These are phyloP conservation scores for Planococcus citri DNA, from an alignment of 1,140 invertebrate species.

Conservation along the genomic window DNA sequence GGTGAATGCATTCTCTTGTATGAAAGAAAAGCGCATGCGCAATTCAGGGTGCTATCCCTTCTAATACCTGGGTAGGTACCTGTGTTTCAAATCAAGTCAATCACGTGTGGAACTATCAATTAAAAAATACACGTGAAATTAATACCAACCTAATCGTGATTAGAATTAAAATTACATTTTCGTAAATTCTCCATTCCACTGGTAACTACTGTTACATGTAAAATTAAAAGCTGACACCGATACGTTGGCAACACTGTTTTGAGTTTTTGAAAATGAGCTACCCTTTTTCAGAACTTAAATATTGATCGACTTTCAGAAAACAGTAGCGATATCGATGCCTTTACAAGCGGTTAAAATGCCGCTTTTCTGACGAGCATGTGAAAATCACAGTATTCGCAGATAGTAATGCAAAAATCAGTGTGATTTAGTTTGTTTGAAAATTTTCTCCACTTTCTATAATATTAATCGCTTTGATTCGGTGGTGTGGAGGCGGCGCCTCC, in stretches of 20 bases:
- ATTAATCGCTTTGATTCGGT: constrained; percentile 32
- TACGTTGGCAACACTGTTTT: background rate
- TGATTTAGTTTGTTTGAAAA: background rate
- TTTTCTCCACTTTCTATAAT: background rate
- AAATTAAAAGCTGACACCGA: background rate
- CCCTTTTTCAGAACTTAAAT: background rate
- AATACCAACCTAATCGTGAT: too few species aligned
- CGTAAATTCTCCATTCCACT: too few species aligned
- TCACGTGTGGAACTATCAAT: too few species aligned
- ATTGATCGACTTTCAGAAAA: background rate
- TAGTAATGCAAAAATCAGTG: background rate
- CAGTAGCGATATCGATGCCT: background rate
- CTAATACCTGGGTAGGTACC: too few species aligned
- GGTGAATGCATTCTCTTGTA: background rate
- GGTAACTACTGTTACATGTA: too few species aligned
- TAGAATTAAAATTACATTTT: too few species aligned
- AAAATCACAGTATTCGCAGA: background rate
- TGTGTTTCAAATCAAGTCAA: too few species aligned
- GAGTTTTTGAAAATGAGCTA: background rate
- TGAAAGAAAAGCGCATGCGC: background rate
- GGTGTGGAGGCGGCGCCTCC: constrained; percentile 34
- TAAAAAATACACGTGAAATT: too few species aligned
- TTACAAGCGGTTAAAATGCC: background rate
- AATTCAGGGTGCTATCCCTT: background rate
- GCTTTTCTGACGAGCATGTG: background rate